Evolutionary conservation across 2,113 vertebrate species (phyloP).

Genomic region (Glareola pratincola): DNA sequence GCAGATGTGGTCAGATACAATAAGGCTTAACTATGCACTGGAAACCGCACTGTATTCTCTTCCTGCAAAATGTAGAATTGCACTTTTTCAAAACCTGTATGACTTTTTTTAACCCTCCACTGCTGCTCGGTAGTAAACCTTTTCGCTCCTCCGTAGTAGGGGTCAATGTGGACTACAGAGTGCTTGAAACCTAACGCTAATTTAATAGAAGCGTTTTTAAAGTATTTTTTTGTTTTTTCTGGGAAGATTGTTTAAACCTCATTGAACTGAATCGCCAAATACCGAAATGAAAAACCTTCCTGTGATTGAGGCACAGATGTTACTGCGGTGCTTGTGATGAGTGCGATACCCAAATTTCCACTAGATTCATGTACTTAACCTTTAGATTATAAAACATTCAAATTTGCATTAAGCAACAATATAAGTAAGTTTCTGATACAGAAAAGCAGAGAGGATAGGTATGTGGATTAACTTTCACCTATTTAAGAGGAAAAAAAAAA

Average conservation of each 20-base stretch:
- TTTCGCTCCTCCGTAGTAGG: neutral
- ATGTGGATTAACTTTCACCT: neutral
- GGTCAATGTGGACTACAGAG: constrained; percentile 16
- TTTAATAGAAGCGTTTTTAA: constrained; percentile 37
- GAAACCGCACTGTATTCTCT: constrained; percentile 19
- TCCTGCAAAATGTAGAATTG: constrained; percentile 1
- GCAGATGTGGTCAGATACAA: constrained; percentile 52
- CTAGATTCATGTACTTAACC: constrained; percentile 56
- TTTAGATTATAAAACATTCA: constrained; percentile 57
- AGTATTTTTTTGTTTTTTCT: constrained; percentile 4
- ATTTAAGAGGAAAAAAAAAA: neutral
- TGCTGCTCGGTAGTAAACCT: constrained; percentile 14
- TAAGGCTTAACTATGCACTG: constrained; percentile 18
- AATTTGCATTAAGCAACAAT: constrained; percentile 37
- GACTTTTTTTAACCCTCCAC: constrained; percentile 23
- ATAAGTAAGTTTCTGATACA: constrained; percentile 41
- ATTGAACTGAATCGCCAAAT: constrained; percentile 23
- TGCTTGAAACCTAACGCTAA: constrained; percentile 17
- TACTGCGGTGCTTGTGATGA: neutral
- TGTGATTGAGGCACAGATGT: constrained; percentile 38
- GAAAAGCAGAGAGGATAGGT: constrained; percentile 29
- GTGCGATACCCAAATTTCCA: constrained; percentile 24
- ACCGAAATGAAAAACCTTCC: constrained; percentile 52
- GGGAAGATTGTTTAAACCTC: constrained; percentile 32
- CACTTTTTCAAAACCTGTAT: constrained; percentile 35